Percentiles rank a stretch among this genome's conserved stretches.
Evolutionary conservation across 2,797 vertebrate genomes (phyloP).

Genomic region (Chloroceryle inda): DNA sequence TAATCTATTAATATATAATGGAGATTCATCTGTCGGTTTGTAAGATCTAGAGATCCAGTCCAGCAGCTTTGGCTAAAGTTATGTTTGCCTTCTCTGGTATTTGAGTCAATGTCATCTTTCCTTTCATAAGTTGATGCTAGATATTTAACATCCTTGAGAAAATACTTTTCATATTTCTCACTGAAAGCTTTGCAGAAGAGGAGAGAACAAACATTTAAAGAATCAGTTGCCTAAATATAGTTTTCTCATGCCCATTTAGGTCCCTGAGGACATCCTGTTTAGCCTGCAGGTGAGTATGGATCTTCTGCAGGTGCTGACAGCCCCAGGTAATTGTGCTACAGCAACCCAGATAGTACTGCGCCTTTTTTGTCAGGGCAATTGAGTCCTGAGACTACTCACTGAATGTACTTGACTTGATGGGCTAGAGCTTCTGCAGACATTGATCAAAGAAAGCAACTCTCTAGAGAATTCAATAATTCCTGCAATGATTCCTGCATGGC

Average conservation of each 20-base stretch:
- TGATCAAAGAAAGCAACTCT: background rate
- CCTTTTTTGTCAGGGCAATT: background rate
- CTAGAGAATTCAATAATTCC: background rate
- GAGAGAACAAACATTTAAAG: background rate
- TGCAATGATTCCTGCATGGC: background rate
- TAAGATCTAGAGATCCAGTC: background rate
- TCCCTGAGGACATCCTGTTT: background rate
- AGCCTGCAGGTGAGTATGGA: background rate
- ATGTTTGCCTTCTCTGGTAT: background rate
- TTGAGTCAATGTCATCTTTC: background rate
- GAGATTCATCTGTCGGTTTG: background rate
- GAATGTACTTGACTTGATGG: background rate
- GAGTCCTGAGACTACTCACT: background rate
- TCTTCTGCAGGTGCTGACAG: background rate
- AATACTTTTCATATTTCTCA: background rate
- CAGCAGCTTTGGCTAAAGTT: background rate
- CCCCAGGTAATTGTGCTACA: background rate
- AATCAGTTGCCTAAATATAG: background rate
- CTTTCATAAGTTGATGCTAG: background rate
- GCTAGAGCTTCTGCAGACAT: background rate
- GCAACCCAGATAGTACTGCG: background rate
- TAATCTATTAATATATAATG: background rate
- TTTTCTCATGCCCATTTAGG: rapidly evolving
- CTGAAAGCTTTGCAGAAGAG: background rate
- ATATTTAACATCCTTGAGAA: background rate